These are phyloP conservation scores for Mizuhopecten yessoensis DNA, from an alignment of 1,140 invertebrate genomes.

Conservation along the genomic window DNA sequence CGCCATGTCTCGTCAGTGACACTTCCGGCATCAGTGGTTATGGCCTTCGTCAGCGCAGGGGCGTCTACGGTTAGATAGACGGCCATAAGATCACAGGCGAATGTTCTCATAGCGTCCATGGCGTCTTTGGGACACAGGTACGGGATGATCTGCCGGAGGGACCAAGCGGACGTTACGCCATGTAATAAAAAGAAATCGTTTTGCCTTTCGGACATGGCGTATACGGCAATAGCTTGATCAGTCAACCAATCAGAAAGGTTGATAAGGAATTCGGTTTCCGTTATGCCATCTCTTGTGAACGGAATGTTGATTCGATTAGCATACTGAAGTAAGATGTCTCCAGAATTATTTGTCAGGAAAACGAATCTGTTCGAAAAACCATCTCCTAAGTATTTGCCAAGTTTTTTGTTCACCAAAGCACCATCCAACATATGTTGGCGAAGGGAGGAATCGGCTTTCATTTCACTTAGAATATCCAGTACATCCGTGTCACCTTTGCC, in stretches of 20 bases:
- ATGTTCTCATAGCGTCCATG: slow-evolving; percentile 26
- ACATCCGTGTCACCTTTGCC: not conserved
- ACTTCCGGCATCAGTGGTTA: not conserved
- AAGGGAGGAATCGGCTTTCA: not conserved
- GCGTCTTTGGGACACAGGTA: not conserved
- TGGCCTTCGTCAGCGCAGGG: not conserved
- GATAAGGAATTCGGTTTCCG: not conserved
- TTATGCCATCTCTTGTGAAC: not conserved
- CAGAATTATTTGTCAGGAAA: not conserved
- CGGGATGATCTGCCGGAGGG: slow-evolving; percentile 17
- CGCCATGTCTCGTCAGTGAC: not conserved
- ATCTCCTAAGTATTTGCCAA: not conserved
- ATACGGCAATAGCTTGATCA: not conserved
- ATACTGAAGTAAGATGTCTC: not conserved
- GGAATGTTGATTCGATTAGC: slow-evolving; percentile 12
- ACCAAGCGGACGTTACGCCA: not conserved
- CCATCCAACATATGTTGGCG: not conserved
- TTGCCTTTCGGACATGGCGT: not conserved
- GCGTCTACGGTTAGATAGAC: not conserved
- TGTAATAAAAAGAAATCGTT: not conserved
- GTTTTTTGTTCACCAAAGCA: not conserved
- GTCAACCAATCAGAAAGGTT: not conserved
- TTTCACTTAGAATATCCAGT: not conserved
- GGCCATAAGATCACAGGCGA: not conserved
- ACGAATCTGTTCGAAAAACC: not conserved